Evolutionary conservation across 2,113 vertebrate genomes (phyloP), one percentile per base, ranked within the genome.

Genomic region (Python bivittatus): DNA sequence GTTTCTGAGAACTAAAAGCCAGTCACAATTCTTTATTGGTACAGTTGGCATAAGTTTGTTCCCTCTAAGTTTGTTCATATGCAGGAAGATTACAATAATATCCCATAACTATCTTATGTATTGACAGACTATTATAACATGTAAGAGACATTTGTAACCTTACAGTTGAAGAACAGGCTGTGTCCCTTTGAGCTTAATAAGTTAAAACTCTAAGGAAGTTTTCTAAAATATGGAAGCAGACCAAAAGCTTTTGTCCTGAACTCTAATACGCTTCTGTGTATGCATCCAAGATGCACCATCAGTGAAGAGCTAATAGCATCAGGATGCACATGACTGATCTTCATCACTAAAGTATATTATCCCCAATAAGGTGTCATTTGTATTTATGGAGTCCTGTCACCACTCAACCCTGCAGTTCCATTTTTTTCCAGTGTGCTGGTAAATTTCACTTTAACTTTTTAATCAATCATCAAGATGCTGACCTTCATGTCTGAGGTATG

Each of bases 371-470:
- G 38, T 2, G 4, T 85, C 90, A 93, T 95, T 93, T 91, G 13
- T 84, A 12, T 89, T 92, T 88, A 7, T 42, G 22, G 52, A 48
- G 25, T 1, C 11, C 29, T 2, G 3, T 15, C 23, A 22, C 20
- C 1, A 10, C 2, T 93, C 53, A 92, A 1, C 57, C 88, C 20
- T 86, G 0, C 17, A 56, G 3, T 5, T 83, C 58, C 72, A 91
- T 53, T n/a, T 86, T 90, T 94, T 17, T 27, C 10, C 3, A 15
- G 84, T 29, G 92, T 79, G 27, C 12, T 68, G 27, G 27, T 84
- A 93, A n/a, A 25, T 68, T 96, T 33, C 25, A 11, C 95, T 95
- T 96, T 90, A 91, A 93, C 2, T 15, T 95, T 95, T 88, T 83
- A 95, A 93, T 94, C 93, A 93, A 92, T 94, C 94, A 90, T 91